Evolutionary conservation across 2,888 invertebrate genomes (phyloP), one percentile per base, ranked within the genome.

Genomic region (Eupithecia inturbata): DNA sequence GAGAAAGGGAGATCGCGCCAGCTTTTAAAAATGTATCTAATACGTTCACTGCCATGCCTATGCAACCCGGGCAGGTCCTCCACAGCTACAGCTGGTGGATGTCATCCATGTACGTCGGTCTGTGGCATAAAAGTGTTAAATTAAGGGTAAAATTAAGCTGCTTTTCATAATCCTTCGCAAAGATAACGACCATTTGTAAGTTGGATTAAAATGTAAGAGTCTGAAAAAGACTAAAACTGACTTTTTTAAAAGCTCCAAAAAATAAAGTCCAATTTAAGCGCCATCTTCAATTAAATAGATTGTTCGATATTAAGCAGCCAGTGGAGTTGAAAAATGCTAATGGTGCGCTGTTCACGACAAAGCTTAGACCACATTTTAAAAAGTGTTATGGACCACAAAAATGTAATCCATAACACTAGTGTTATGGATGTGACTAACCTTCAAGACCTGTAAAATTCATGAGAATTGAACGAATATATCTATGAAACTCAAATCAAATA

Each of bases 281-380:
- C 22, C 53, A 12, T 53, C 57, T 57, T 26, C 57, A 57, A 57
- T 57, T 57, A 57, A 53, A 57, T 57, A 26, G 26, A 57, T 26
- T 22, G 26, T 53, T 22, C 22, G 10, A 53, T 10, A 53, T 53
- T 10, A 3, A 57, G 57, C 22, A 57, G 57, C 26, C 57, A 57
- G 22, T 57, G 57, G 14, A 57, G 26, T 57, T 57, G 26, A 57
- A 57, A 53, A 22, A 53, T 53, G 22, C 53, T 53, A 53, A 53
- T 53, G 53, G 22, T 53, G 53, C 22, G 53, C n/a, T 49, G 10
- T 53, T 53, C 53, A 22, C 53, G 53, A 53, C 22, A 53, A 7
- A 10, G 53, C 10, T 53, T 1, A 10, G 53, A 53, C 22, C 53
- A 53, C 53, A 53, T 53, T 53, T 53, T 53, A 31, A 6, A 6